These are phyloP conservation scores for Rattus norvegicus DNA, from an alignment of 2,113 vertebrate species.

Conservation along the genomic window DNA sequence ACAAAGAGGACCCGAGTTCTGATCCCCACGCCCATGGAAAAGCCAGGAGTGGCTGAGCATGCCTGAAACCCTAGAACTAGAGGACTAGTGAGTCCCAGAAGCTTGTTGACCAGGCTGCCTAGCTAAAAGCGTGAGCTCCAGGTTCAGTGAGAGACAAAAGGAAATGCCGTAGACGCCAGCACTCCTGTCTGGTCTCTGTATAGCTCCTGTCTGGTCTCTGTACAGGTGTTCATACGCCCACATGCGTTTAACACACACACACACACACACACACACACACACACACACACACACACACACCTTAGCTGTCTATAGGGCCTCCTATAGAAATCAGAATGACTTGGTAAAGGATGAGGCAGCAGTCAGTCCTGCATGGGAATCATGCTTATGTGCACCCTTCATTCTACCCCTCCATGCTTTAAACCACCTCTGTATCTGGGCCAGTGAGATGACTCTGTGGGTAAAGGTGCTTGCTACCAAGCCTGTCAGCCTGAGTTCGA, in stretches of 20 bases:
- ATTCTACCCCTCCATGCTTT: neutral
- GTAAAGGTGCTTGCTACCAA: neutral
- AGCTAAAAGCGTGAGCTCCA: neutral
- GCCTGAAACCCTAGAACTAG: neutral
- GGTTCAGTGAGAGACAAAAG: neutral
- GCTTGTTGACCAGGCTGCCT: neutral
- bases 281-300: neutral
- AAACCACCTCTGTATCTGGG: too few species aligned
- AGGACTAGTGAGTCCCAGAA: neutral
- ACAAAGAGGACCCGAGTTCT: neutral
- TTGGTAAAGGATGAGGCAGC: neutral
- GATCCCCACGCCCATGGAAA: neutral
- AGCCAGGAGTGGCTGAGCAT: too few species aligned
- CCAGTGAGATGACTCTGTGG: neutral
- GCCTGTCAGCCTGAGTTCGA: neutral
- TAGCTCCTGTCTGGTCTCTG: neutral
- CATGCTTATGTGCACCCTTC: neutral
- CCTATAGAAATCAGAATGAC: neutral
- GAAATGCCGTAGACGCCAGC: neutral
- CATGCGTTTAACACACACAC: neutral
- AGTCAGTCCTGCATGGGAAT: neutral
- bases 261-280: too few species aligned
- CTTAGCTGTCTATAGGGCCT: neutral
- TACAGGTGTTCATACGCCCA: neutral
- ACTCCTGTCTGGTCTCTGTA: neutral